These are phyloP conservation scores for Rhopalosiphum nymphaeae DNA, from an alignment of 2,888 invertebrate genomes.

Conservation along the genomic window DNA sequence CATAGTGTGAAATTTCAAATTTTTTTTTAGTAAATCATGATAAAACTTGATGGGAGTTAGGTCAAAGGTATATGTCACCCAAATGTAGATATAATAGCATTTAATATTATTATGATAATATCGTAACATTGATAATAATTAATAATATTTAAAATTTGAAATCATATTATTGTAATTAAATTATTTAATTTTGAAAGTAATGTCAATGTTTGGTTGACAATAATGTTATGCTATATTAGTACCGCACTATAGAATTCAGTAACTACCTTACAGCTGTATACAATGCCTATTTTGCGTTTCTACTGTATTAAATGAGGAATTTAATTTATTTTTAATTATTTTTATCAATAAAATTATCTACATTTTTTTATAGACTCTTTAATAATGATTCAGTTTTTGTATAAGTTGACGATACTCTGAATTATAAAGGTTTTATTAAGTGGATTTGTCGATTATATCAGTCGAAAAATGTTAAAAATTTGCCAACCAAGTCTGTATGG, in stretches of 20 bases:
- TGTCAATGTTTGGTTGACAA: not conserved
- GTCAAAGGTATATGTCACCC: too few relatives aligned
- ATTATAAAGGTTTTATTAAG: not conserved
- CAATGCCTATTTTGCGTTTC: not conserved
- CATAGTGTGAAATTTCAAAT: too few relatives aligned
- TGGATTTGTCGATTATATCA: not conserved
- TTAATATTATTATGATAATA: too few relatives aligned
- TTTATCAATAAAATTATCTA: not conserved
- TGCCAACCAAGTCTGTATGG: not conserved
- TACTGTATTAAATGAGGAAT: not conserved
- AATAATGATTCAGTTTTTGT: not conserved
- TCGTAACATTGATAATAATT: not conserved
- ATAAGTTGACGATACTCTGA: not conserved
- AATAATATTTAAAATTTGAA: not conserved
- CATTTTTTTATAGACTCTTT: not conserved
- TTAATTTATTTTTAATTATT: not conserved
- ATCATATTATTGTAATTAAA: not conserved
- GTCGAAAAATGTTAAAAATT: not conserved
- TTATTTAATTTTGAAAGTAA: not conserved
- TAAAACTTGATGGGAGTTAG: too few relatives aligned
- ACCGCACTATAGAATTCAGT: not conserved
- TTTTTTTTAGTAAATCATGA: too few relatives aligned
- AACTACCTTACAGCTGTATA: not conserved
- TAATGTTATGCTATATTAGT: not conserved
- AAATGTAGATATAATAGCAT: too few relatives aligned